Base-by-base conservation (phyloP, 2,113 vertebrate species). In the Spermophilus dauricus region DNA sequence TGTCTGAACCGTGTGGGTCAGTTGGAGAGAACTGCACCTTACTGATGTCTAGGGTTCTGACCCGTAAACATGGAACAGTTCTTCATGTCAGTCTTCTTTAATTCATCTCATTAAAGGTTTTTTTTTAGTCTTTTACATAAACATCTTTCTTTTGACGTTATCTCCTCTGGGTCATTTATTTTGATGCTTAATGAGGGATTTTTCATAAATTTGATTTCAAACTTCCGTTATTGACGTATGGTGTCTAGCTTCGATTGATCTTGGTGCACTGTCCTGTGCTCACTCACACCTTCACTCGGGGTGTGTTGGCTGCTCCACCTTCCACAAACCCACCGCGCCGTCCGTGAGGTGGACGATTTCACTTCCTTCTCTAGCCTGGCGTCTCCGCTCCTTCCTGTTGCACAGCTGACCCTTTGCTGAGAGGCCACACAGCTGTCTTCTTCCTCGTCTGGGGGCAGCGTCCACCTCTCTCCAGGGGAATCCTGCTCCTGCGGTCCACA, bases 171-270 rank as follows among this genome's bases (percentile, higher is more conserved):
- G 16, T 42, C 30, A 24, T n/a, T 51, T 72, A 9, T 77, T 70
- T 78, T 72, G 39, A 28, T 48, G 42, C 22, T 81, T 63, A 42
- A 17, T 92, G 69, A 75, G 91, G 86, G 4, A 0, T 73, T 61
- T 67, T 88, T 80, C 22, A 32, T 69, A 42, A 72, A 78, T 73
- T 85, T 69, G 20, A 84, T 81, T 97, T 82, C 42, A 94, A 28
- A 2, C 87, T 86, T 63, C 30, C 42, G 82, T 39, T 90, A 45
- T 90, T 81, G 28, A 67, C 24, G 87, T 82, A 81, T 1, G 58
- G 53, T 4, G 65, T 45, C 51, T 84, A 76, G 48, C 88, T 78
- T 39, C 34, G 45, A 87, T 76, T 51, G 65, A 78, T 45, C 83
- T 95, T 93, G 87, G 14, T 48, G 6, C 82, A 61, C 70, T 42